These are phyloP conservation scores for Phalanger gymnotis DNA, from an alignment of 2,797 vertebrate genomes.

Conservation along the genomic window DNA sequence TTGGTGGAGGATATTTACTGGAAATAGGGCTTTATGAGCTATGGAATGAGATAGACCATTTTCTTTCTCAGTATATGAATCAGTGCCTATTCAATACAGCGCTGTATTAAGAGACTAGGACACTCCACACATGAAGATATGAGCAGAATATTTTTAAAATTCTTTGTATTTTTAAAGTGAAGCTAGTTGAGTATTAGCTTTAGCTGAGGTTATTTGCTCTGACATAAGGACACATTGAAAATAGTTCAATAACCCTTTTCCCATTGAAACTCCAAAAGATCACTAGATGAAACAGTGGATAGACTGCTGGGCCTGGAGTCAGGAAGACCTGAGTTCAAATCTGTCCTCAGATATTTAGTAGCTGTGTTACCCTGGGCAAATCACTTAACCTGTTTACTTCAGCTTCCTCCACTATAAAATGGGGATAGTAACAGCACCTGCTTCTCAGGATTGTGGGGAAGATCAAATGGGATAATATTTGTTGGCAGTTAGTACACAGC, in stretches of 20 bases:
- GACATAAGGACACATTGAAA: not conserved
- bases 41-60: not conserved
- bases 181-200: not conserved
- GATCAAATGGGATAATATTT: not conserved
- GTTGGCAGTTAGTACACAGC: not conserved
- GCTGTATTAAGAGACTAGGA: not conserved
- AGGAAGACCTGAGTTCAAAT: not conserved
- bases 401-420: not conserved
- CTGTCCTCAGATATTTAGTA: not conserved
- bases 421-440: not conserved
- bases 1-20: not conserved
- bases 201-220: not conserved
- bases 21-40: not conserved
- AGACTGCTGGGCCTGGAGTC: not conserved
- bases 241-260: not conserved
- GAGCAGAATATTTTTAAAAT: not conserved
- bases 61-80: not conserved
- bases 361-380: not conserved
- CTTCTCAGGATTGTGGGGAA: not conserved
- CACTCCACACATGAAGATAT: not conserved
- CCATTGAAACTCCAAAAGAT: not conserved
- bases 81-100: not conserved
- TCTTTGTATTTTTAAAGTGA: not conserved
- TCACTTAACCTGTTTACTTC: not conserved
- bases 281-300: not conserved